Evolutionary conservation across 2,797 vertebrate species (phyloP).

Genomic region (Lutjanus argentimaculatus): DNA sequence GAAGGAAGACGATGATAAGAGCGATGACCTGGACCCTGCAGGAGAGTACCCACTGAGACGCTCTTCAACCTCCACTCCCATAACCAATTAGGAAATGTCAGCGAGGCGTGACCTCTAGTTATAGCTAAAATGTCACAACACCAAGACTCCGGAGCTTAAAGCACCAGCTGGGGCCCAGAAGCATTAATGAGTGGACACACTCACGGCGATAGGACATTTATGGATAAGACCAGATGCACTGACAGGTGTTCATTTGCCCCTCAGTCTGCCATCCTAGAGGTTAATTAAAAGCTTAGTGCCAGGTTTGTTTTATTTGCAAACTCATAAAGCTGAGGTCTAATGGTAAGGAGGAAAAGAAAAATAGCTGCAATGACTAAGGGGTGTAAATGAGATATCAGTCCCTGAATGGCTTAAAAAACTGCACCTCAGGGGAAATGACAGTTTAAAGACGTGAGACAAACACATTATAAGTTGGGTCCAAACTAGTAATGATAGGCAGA

Average conservation of each 20-base stretch:
- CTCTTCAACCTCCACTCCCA: conserved; percentile 70
- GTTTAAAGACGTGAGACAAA: background rate
- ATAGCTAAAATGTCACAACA: conserved; percentile 75
- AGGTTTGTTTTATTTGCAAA: conserved; percentile 21
- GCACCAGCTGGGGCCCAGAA: conserved; percentile 51
- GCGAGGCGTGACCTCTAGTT: conserved; percentile 73
- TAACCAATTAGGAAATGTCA: conserved; percentile 89
- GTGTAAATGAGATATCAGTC: conserved; percentile 15
- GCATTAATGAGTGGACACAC: conserved; percentile 59
- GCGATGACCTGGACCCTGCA: conserved; percentile 64
- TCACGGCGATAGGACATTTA: conserved; percentile 35
- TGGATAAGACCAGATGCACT: conserved; percentile 22
- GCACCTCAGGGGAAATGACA: background rate
- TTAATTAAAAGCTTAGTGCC: conserved; percentile 11
- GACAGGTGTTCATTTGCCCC: conserved; percentile 12
- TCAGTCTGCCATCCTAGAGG: background rate
- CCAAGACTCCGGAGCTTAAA: conserved; percentile 57
- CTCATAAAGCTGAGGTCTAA: background rate
- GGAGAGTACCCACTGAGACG: conserved; percentile 69
- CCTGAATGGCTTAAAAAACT: background rate
- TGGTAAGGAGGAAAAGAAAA: background rate
- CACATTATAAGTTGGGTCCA: too few species aligned
- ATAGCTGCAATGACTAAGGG: background rate
- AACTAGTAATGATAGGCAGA: too few species aligned
- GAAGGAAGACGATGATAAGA: conserved; percentile 52